phyloP scores from a whole-genome alignment of 2,888 invertebrate genomes.

The Adelognathus sp. region DNA sequence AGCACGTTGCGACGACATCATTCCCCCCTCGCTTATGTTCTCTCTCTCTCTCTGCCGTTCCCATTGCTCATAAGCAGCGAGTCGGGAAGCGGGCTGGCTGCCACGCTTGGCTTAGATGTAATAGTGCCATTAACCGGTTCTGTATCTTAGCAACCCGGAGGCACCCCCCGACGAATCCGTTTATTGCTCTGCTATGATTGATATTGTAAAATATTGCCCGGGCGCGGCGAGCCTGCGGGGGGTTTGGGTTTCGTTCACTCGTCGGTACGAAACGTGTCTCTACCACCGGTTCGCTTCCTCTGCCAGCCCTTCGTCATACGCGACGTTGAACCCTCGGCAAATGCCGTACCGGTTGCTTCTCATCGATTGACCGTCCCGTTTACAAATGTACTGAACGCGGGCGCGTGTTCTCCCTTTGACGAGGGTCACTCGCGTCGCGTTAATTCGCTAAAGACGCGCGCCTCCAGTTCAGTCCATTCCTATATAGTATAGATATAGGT shows the following conservation, averaged over 20 bases:
- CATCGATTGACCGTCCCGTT: conserved; percentile 60
- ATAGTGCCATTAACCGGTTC: conserved; percentile 77
- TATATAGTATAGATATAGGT: not conserved
- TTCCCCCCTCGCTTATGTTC: conserved; percentile 61
- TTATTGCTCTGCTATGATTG: conserved; percentile 77
- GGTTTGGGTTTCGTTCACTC: too few relatives aligned
- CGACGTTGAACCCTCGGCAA: conserved; percentile 19
- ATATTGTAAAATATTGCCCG: conserved; percentile 75
- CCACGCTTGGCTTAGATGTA: conserved; percentile 69
- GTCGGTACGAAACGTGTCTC: not conserved
- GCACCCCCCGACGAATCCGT: conserved; percentile 65
- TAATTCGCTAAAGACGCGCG: conserved; percentile 40
- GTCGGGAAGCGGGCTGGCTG: conserved; percentile 49
- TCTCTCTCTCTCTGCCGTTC: not conserved
- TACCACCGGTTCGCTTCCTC: conserved; percentile 1
- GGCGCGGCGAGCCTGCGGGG: conserved; percentile 32
- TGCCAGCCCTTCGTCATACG: conserved; percentile 34
- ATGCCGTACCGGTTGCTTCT: conserved; percentile 8
- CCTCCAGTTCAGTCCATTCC: conserved; percentile 22
- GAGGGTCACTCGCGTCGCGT: conserved; percentile 47
- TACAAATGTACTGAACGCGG: conserved; percentile 46
- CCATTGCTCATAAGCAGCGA: conserved; percentile 49
- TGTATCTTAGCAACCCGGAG: conserved; percentile 77
- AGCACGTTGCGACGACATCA: conserved; percentile 77
- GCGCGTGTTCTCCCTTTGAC: conserved; percentile 41